Base-by-base conservation (phyloP, 2,113 vertebrate species). In the Ovibos moschatus region DNA sequence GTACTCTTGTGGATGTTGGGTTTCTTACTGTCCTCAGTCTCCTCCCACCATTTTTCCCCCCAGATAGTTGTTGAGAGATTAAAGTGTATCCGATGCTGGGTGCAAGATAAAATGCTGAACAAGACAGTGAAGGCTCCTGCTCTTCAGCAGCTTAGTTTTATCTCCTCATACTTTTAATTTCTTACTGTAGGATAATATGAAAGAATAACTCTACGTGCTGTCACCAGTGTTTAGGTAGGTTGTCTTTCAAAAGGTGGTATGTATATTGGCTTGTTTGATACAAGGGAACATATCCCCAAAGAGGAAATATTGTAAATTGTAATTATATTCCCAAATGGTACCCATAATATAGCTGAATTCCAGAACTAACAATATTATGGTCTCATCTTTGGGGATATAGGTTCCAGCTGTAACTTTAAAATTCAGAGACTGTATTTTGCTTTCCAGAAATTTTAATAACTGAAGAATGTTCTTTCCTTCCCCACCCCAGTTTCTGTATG, bases 401-500 rank as follows among this genome's bases (percentile, higher is more conserved):
- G 28, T 58, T 90, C 43, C 45, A 94, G n/a, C n/a, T 50, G 10
- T 62, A 92, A 94, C 83, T 58, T 10, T 62, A 83, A 64, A 86
- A 88, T 91, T 78, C 91, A 60, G 94, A 86, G 40, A 53, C 86
- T 47, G 6, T 27, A 21, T 84, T 79, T 71, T 82, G n/a, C 55
- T 96, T 86, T 92, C 71, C 9, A 96, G 50, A 30, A 97, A 21
- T 79, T 97, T 51, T 51, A 87, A 23, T 93, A 82, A 83, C 55
- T 50, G 67, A 76, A 85, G 43, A 19, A 88, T 62, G 51, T 28
- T 71, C 33, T 36, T 81, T 45, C 2, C 3, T 10, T 0, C 3
- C 9, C 28, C 5, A 25, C 16, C 36, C 50, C 53, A 50, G 27
- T 36, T 94, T 91, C 58, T 5, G 7, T 94, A 62, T 1, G 6